Percentiles rank a stretch among this genome's conserved stretches.
Evolutionary conservation across 2,888 invertebrate genomes (phyloP).

Genomic region (Masnerella sp.): DNA sequence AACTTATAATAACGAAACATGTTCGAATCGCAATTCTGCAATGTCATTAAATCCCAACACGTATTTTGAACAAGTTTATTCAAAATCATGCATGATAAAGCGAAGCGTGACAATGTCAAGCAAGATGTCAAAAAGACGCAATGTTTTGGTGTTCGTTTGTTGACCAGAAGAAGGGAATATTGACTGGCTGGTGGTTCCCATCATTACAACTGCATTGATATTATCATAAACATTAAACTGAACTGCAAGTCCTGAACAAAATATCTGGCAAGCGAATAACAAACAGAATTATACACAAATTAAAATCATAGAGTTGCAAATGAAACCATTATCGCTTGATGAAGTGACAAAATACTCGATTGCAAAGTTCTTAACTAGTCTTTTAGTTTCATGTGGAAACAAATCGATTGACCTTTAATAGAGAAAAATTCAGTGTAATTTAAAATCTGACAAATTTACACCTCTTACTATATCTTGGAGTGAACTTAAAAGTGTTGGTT

Average conservation of each 20-base stretch:
- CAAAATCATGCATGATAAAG: slow-evolving; percentile 15
- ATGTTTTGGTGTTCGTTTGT: too few species aligned
- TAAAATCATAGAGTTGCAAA: background rate
- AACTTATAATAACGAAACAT: too few species aligned
- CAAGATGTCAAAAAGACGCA: background rate
- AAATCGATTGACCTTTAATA: slow-evolving; percentile 43
- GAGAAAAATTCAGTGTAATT: slow-evolving; percentile 23
- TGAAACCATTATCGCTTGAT: background rate
- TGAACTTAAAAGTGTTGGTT: too few species aligned
- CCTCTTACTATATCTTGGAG: too few species aligned
- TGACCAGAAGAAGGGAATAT: background rate
- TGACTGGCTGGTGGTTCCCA: slow-evolving; percentile 32
- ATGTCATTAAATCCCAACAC: too few species aligned
- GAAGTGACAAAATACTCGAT: background rate
- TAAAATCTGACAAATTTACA: slow-evolving; percentile 30
- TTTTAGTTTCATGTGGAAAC: slow-evolving; percentile 13
- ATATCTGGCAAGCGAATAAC: too few species aligned
- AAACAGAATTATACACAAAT: background rate
- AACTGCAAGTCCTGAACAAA: too few species aligned
- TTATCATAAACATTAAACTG: background rate
- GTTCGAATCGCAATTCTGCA: too few species aligned
- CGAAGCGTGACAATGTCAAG: slow-evolving; percentile 11
- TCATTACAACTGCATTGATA: background rate
- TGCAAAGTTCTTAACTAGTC: slow-evolving; percentile 9
- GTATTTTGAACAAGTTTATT: too few species aligned